phyloP scores from a whole-genome alignment of 2,113 vertebrate genomes.

The Rhinoderma darwinii region DNA sequence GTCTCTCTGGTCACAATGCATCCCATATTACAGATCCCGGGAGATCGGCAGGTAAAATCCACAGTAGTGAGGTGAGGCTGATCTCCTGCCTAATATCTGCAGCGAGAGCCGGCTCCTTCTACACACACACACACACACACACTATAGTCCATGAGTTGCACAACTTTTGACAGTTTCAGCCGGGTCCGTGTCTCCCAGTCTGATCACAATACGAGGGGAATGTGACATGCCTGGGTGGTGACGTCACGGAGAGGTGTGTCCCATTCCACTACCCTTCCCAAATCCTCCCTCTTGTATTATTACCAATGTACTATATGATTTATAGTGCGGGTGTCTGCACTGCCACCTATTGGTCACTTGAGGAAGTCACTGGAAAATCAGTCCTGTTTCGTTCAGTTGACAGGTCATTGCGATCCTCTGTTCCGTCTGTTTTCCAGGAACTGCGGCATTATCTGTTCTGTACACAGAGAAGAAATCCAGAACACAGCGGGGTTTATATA shows the following conservation, averaged over 20 bases:
- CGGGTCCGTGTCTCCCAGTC: conserved; percentile 29
- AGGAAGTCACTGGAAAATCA: neutral
- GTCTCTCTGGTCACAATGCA: neutral
- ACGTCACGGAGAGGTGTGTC: conserved; percentile 54
- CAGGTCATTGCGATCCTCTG: neutral
- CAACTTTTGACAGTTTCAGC: conserved; percentile 57
- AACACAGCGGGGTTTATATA: neutral
- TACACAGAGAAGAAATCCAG: neutral
- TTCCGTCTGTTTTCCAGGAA: neutral
- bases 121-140: conserved; percentile 13
- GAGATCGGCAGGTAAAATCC: neutral
- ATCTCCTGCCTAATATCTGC: neutral
- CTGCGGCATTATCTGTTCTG: neutral
- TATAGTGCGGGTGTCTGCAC: neutral
- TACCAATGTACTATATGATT: neutral
- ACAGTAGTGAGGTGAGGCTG: neutral
- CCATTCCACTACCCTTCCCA: conserved; percentile 53
- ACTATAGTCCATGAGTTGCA: conserved; percentile 31
- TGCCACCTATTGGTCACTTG: conserved; percentile 15
- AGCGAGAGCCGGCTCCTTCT: neutral
- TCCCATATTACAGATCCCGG: neutral
- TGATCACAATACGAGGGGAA: conserved; percentile 42
- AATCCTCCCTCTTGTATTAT: conserved; percentile 33
- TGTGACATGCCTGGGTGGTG: conserved; percentile 52
- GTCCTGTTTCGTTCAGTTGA: neutral